These are phyloP conservation scores for Enteromius treurensis DNA, from an alignment of 2,797 vertebrate species.

Conservation along the genomic window DNA sequence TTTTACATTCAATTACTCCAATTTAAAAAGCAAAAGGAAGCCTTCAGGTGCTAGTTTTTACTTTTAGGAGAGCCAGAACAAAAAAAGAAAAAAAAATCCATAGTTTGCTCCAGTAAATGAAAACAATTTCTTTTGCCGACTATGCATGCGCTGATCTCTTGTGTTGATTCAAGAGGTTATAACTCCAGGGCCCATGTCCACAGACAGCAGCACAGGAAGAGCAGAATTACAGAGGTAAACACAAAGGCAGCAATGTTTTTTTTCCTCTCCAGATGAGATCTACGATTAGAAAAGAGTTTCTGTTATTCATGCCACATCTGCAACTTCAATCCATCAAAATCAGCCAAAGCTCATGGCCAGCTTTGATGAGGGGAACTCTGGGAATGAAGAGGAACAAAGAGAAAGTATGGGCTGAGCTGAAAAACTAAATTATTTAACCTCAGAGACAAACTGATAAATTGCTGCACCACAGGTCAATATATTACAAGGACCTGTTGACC, in stretches of 20 bases:
- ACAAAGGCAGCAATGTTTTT: slow-evolving; percentile 62
- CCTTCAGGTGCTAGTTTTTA: slow-evolving; percentile 61
- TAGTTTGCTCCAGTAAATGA: slow-evolving; percentile 73
- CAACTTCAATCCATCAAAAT: slow-evolving; percentile 57
- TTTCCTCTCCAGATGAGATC: slow-evolving; percentile 66
- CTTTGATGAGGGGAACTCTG: slow-evolving; percentile 34
- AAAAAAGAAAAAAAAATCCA: slow-evolving; percentile 64
- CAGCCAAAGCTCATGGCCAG: slow-evolving; percentile 35
- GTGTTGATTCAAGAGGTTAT: slow-evolving; percentile 73
- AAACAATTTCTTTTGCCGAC: slow-evolving; percentile 69
- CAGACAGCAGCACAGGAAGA: slow-evolving; percentile 58
- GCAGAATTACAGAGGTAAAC: slow-evolving; percentile 66
- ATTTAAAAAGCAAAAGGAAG: slow-evolving; percentile 62
- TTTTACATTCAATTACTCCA: slow-evolving; percentile 67
- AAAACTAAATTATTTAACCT: slow-evolving; percentile 84
- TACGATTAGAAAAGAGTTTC: slow-evolving; percentile 62
- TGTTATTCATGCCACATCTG: slow-evolving; percentile 62
- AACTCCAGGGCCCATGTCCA: slow-evolving; percentile 67
- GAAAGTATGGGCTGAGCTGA: slow-evolving; percentile 72
- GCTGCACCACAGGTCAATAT: slow-evolving; percentile 75
- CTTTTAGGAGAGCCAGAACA: slow-evolving; percentile 53
- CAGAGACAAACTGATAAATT: slow-evolving; percentile 82
- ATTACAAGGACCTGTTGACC: slow-evolving; percentile 77
- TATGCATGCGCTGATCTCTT: slow-evolving; percentile 65
- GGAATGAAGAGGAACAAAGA: slow-evolving; percentile 62